Percentiles rank a stretch among this genome's conserved stretches.
Evolutionary conservation across 2,113 vertebrate genomes (phyloP).

Genomic region (Solea solea): DNA sequence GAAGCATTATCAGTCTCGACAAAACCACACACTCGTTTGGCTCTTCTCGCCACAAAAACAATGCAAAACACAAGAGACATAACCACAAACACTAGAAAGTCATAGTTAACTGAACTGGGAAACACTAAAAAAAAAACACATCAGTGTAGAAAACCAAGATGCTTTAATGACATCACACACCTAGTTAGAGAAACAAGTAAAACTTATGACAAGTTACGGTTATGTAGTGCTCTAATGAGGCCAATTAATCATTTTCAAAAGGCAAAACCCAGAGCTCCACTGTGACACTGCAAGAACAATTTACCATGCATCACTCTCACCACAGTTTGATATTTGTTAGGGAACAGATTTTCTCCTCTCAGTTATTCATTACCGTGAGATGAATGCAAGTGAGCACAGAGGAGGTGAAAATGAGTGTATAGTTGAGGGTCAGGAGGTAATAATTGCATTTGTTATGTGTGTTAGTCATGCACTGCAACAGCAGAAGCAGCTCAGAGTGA

Average conservation of each 20-base stretch:
- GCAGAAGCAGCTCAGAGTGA: not conserved
- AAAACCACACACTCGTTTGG: too few species aligned
- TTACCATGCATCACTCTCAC: slow-evolving; percentile 2
- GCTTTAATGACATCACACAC: slow-evolving; percentile 40
- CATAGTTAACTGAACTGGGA: slow-evolving; percentile 6
- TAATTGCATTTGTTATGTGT: not conserved
- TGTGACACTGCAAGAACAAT: not conserved
- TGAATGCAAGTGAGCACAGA: not conserved
- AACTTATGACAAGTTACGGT: slow-evolving; percentile 17
- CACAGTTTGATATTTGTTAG: not conserved
- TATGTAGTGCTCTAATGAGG: slow-evolving; percentile 27
- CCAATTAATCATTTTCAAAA: slow-evolving; percentile 15
- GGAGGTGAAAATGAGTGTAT: slow-evolving; percentile 2
- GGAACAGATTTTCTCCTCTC: not conserved
- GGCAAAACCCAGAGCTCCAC: not conserved
- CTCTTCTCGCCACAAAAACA: too few species aligned
- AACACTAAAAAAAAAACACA: slow-evolving; percentile 7
- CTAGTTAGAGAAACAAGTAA: slow-evolving; percentile 44
- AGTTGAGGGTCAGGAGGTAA: not conserved
- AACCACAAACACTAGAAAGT: not conserved
- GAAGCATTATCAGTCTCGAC: too few species aligned
- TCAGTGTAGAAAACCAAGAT: slow-evolving; percentile 17
- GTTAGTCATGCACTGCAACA: slow-evolving; percentile 29
- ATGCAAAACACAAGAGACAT: not conserved
- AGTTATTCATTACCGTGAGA: not conserved